A percentile compares a stretch with the other conserved stretches of the same genome.
Evolutionary conservation across 2,113 vertebrate genomes (phyloP).

Genomic region (Rissa tridactyla): DNA sequence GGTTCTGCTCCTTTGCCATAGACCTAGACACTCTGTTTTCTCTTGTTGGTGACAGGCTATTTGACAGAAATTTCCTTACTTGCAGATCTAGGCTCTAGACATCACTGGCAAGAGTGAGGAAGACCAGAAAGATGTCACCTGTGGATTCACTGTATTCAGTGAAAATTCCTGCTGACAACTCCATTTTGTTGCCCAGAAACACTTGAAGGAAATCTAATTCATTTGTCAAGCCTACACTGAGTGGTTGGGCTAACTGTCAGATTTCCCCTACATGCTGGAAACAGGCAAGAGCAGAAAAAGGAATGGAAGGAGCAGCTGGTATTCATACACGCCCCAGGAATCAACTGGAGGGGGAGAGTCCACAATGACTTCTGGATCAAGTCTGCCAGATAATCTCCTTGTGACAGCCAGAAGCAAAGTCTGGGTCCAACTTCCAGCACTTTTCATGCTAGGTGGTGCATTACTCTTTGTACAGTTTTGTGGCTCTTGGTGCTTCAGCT

Average conservation of each 20-base stretch:
- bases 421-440: not conserved
- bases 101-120: not conserved
- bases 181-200: not conserved
- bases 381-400: not conserved
- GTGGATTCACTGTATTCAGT: not conserved
- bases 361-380: not conserved
- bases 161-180: not conserved
- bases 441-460: not conserved
- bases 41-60: not conserved
- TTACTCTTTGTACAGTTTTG: not conserved
- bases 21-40: not conserved
- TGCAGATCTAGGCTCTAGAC: not conserved
- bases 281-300: not conserved
- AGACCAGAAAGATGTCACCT: not conserved
- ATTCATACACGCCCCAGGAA: not conserved
- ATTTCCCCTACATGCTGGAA: not conserved
- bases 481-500: not conserved
- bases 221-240: not conserved
- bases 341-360: not conserved
- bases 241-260: not conserved
- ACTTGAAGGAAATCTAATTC: not conserved
- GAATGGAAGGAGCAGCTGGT: not conserved
- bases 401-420: not conserved
- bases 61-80: not conserved
- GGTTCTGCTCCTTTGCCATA: not conserved